Evolutionary conservation across 2,888 invertebrate species (phyloP).

Genomic region (Mythimna impura): DNA sequence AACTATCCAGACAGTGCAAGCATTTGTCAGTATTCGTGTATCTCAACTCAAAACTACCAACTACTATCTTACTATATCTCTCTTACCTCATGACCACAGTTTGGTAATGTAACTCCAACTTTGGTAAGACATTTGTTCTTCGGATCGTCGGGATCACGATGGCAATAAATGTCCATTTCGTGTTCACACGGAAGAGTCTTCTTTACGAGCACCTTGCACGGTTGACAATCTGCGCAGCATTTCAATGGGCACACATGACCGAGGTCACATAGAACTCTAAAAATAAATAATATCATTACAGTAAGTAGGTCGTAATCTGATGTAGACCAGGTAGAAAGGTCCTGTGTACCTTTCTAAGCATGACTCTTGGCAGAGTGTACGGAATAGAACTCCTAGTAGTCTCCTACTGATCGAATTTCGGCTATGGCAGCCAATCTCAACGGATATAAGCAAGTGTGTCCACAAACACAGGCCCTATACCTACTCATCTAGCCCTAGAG

Average conservation of each 20-base stretch:
- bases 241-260: constrained; percentile 87
- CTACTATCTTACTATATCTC: not conserved
- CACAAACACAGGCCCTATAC: not conserved
- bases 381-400: too few species aligned
- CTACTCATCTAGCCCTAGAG: not conserved
- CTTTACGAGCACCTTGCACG: constrained; percentile 81
- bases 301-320: not conserved
- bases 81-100: constrained; percentile 81
- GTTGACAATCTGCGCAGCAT: constrained; percentile 85
- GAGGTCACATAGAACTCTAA: constrained; percentile 85
- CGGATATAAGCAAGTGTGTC: not conserved
- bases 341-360: not conserved
- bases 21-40: too few species aligned
- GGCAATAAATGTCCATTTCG: constrained; percentile 81
- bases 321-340: not conserved
- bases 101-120: constrained; percentile 73
- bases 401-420: not conserved
- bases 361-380: not conserved
- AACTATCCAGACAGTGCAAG: too few species aligned
- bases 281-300: constrained; percentile 45
- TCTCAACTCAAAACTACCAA: too few species aligned
- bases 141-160: constrained; percentile 79
- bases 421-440: not conserved
- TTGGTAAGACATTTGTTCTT: constrained; percentile 72
- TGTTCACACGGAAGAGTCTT: constrained; percentile 89